Evolutionary conservation across 2,797 vertebrate species (phyloP).

Genomic region (Lepus townsendii): DNA sequence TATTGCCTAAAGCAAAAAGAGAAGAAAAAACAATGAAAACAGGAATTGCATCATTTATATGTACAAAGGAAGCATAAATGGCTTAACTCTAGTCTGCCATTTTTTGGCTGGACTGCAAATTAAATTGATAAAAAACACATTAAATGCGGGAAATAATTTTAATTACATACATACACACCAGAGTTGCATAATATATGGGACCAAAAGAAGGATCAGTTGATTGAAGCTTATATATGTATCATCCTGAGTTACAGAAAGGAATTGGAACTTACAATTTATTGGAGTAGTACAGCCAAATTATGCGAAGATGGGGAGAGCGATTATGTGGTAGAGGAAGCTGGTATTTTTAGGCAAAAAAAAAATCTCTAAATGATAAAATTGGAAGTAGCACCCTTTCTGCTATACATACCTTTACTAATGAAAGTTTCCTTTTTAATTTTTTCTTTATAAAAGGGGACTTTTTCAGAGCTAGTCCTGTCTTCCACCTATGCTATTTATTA

Average conservation of each 20-base stretch:
- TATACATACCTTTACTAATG: not conserved
- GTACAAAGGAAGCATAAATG: not conserved
- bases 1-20: not conserved
- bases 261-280: not conserved
- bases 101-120: not conserved
- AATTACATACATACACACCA: not conserved
- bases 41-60: not conserved
- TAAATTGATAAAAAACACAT: not conserved
- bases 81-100: not conserved
- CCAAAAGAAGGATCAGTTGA: not conserved
- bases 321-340: not conserved
- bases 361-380: not conserved
- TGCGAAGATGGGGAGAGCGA: not conserved
- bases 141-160: not conserved
- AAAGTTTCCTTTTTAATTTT: not conserved
- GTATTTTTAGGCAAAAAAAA: not conserved
- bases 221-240: not conserved
- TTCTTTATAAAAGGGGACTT: not conserved
- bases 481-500: not conserved
- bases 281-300: not conserved
- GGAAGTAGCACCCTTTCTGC: not conserved
- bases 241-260: not conserved
- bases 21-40: not conserved
- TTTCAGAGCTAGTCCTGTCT: not conserved
- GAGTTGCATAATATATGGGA: not conserved